Percentiles rank a stretch among this genome's conserved stretches.
Evolutionary conservation across 2,113 vertebrate species (phyloP).

Genomic region (Strix uralensis): DNA sequence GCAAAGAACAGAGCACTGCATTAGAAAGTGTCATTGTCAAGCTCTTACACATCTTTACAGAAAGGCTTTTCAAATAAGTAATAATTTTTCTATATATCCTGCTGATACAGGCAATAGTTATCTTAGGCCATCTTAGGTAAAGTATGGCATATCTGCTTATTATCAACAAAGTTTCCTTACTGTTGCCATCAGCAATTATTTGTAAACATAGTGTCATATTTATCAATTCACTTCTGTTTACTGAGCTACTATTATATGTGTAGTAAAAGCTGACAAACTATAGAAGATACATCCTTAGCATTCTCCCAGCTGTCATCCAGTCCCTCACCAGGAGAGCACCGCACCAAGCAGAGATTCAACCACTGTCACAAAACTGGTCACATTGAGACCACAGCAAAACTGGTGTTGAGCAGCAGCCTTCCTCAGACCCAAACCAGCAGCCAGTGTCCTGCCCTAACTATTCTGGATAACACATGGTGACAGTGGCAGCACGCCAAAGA

Average conservation of each 20-base stretch:
- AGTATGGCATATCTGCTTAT: neutral
- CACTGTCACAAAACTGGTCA: neutral
- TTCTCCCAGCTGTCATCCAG: neutral
- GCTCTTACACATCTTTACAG: neutral
- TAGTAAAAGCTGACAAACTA: neutral
- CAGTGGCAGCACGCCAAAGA: neutral
- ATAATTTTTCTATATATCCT: neutral
- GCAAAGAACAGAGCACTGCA: neutral
- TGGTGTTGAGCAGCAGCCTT: neutral
- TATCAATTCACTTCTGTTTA: neutral
- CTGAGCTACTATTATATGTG: neutral
- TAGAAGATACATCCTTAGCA: neutral
- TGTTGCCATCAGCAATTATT: neutral
- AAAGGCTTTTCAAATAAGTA: neutral
- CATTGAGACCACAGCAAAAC: neutral
- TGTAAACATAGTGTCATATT: neutral
- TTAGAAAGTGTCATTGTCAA: neutral
- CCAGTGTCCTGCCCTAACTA: neutral
- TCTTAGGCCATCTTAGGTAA: neutral
- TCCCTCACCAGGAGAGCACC: neutral
- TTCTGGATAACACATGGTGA: neutral
- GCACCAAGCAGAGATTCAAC: neutral
- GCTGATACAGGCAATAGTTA: neutral
- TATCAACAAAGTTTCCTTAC: neutral
- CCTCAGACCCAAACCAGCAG: neutral